phyloP scores from a whole-genome alignment of 2,113 vertebrate species.

The Alethe castanea region DNA sequence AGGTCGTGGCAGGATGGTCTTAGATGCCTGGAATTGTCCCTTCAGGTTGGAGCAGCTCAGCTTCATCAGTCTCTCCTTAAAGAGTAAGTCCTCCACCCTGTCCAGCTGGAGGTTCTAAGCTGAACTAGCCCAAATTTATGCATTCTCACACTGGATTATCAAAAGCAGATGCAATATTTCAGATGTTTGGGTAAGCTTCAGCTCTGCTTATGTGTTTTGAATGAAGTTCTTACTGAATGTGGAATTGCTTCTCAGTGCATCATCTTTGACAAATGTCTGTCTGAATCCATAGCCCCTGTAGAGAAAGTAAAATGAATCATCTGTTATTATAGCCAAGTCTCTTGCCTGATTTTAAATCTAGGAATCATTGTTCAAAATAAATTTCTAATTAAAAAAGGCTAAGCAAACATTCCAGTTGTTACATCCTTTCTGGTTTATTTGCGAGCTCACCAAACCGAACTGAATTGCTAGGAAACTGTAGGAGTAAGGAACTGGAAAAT shows the following conservation, averaged over 20 bases:
- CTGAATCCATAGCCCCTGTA: background rate
- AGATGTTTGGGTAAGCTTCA: background rate
- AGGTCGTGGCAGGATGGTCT: background rate
- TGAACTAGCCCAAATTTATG: background rate
- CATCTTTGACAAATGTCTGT: background rate
- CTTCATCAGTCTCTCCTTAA: background rate
- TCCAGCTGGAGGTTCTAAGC: background rate
- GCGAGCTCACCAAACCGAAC: background rate
- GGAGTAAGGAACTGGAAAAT: background rate
- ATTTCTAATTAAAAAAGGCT: background rate
- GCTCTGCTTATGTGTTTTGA: background rate
- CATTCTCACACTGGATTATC: background rate
- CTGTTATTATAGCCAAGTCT: background rate
- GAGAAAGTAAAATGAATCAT: background rate
- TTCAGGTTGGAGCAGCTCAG: background rate
- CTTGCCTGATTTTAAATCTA: background rate
- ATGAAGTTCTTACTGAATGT: background rate
- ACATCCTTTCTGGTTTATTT: background rate
- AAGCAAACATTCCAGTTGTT: background rate
- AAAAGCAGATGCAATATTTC: background rate
- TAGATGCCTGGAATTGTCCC: background rate
- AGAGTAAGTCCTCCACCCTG: background rate
- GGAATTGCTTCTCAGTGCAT: background rate
- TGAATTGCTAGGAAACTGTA: background rate
- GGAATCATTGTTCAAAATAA: background rate